These are phyloP conservation scores for Drosophila hawaiiensis DNA, from an alignment of 2,888 invertebrate species.

Conservation along the genomic window DNA sequence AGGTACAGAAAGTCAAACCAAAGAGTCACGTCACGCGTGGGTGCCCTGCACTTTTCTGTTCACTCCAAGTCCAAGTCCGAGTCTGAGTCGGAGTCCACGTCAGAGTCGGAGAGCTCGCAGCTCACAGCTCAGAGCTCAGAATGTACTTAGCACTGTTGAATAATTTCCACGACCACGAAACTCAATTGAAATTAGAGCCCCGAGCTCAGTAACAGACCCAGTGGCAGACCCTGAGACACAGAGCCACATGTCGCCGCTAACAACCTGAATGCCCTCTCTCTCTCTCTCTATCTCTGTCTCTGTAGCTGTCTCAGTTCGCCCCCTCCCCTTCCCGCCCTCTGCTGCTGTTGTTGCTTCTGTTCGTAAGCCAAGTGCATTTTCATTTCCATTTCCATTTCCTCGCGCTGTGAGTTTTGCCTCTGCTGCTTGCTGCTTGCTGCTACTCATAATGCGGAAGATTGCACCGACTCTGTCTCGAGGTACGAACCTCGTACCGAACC, in stretches of 20 bases:
- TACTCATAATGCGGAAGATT: conserved; percentile 81
- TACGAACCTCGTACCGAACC: conserved; percentile 44
- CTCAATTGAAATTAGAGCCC: conserved; percentile 81
- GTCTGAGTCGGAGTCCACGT: conserved; percentile 21
- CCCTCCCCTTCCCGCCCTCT: not conserved
- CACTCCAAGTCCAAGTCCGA: conserved; percentile 34
- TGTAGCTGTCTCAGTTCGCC: not conserved
- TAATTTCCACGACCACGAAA: conserved; percentile 80
- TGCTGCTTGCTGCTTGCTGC: conserved; percentile 34
- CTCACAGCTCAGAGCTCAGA: conserved; percentile 45
- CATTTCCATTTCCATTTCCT: conserved; percentile 79
- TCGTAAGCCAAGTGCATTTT: conserved; percentile 78
- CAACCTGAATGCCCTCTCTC: conserved; percentile 64
- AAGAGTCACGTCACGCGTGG: conserved; percentile 82
- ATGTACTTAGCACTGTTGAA: conserved; percentile 81
- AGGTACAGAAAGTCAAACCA: conserved; percentile 76
- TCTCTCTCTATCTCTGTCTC: not conserved
- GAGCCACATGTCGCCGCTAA: conserved; percentile 78
- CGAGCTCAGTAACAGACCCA: conserved; percentile 65
- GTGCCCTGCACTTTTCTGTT: conserved; percentile 54
- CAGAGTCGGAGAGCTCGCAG: conserved; percentile 19
- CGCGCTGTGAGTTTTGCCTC: conserved; percentile 25
- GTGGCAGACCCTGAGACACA: conserved; percentile 39
- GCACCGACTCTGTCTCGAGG: conserved; percentile 61
- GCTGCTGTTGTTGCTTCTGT: conserved; percentile 27